Evolutionary conservation across 1,140 invertebrate genomes (phyloP), one percentile per base, ranked within the genome.

Genomic region (Hycleus phaleratus): DNA sequence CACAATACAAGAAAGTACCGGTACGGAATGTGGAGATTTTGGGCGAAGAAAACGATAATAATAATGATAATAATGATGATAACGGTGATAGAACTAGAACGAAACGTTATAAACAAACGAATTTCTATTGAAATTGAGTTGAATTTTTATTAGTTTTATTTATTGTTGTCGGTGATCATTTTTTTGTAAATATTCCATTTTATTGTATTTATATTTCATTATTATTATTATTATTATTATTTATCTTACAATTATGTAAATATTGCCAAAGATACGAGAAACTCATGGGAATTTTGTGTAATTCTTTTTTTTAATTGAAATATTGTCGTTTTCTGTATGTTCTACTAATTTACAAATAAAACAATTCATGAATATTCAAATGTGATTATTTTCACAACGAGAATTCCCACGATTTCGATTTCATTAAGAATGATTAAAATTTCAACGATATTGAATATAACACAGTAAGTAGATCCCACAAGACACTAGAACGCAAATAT

Each of bases 21-120:
- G 77, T 81, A 9, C 75, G 80, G 61, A 82, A 82, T 66, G 77
- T 82, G 38, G 79, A 82, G 68, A 82, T 82, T 56, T 69, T 82
- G 11, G 81, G 80, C 6, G 80, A 82, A 64, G 80, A 80, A 56
- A 47, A 60, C 1, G 67, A 67, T 26, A 45, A 59, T 46, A 47
- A 59, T n/a, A 10, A 32, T 32, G 32, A 32, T 32, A 7, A 32
- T 32, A 0, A 32, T 5, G 7, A 32, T 32, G 7, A 7, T 32
- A 7, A 32, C 32, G 32, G 4, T 32, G 32, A 32, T 4, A 32
- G 53, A 26, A 50, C 62, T 8, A 64, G 67, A 58, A 65, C 42
- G 10, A 68, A 68, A 46, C 56, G 65, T 44, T 66, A 59, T 50
- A 68, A 59, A 51, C 60, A 67, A 56, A 32, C 32, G 7, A 32